These are phyloP conservation scores for Vespertilio murinus DNA, from an alignment of 2,797 vertebrate genomes.

Conservation along the genomic window DNA sequence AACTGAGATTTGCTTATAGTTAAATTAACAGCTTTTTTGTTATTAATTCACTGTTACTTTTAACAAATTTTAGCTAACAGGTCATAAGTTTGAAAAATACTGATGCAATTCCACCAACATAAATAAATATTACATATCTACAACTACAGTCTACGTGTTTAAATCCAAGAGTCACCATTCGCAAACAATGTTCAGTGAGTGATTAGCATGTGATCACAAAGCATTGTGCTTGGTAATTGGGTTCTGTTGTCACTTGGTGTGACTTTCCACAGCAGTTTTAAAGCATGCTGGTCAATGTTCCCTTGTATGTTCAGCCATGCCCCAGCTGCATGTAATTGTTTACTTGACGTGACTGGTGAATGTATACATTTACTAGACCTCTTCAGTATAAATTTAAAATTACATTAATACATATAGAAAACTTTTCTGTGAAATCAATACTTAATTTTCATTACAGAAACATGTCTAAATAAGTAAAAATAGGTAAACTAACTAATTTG, in stretches of 20 bases:
- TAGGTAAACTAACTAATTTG: neutral
- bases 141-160: neutral
- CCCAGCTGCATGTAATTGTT: neutral
- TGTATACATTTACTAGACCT: neutral
- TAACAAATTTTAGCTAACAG: neutral
- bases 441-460: neutral
- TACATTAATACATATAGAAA: neutral
- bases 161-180: neutral
- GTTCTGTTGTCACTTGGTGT: neutral
- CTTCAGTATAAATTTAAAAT: neutral
- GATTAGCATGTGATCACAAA: neutral
- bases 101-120: neutral
- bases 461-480: neutral
- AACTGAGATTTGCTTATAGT: neutral
- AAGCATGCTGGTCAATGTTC: neutral
- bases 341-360: neutral
- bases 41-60: neutral
- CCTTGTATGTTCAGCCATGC: neutral
- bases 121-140: neutral
- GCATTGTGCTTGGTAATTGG: neutral
- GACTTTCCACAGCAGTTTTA: neutral
- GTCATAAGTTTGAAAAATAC: neutral
- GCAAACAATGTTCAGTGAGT: neutral
- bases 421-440: neutral
- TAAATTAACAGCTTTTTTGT: neutral